A percentile compares a stretch with the other conserved stretches of the same genome.
These are phyloP conservation scores for Phyllostomus discolor DNA, from an alignment of 2,113 vertebrate species.

Conservation along the genomic window DNA sequence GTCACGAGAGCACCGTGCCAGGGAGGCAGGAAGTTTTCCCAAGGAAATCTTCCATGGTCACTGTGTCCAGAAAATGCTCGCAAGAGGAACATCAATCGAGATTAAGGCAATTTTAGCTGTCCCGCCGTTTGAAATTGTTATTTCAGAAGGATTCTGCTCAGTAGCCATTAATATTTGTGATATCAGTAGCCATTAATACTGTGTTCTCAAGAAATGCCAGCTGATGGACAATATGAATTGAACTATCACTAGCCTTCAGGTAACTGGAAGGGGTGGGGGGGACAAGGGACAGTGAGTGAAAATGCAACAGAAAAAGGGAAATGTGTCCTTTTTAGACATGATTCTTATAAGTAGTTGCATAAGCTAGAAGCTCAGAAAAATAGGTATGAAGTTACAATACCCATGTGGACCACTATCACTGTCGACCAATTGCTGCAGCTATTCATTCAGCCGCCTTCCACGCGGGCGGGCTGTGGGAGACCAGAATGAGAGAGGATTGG, in stretches of 20 bases:
- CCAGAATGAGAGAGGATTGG: not conserved
- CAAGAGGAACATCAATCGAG: not conserved
- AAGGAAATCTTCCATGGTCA: not conserved
- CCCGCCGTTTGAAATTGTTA: not conserved
- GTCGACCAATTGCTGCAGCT: not conserved
- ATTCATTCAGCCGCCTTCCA: not conserved
- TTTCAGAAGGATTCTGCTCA: constrained; percentile 7
- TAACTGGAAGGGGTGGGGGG: not conserved
- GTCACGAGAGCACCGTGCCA: not conserved
- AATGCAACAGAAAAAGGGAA: not conserved
- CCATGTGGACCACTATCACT: not conserved
- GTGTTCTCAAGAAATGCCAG: not conserved
- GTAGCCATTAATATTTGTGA: not conserved
- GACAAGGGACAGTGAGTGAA: not conserved
- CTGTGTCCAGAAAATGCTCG: not conserved
- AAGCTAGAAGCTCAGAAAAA: not conserved
- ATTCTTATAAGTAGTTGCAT: not conserved
- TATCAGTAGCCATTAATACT: not conserved
- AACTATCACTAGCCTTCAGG: not conserved
- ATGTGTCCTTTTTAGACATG: not conserved
- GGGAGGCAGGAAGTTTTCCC: not conserved
- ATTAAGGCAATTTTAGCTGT: not conserved
- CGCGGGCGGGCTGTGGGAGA: not conserved
- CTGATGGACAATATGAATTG: not conserved
- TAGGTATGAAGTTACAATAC: not conserved